A percentile compares a stretch with the other conserved stretches of the same genome.
Conservation (phyloP, 1,140 invertebrate genomes). For the Druon quercuslanigerum region DNA sequence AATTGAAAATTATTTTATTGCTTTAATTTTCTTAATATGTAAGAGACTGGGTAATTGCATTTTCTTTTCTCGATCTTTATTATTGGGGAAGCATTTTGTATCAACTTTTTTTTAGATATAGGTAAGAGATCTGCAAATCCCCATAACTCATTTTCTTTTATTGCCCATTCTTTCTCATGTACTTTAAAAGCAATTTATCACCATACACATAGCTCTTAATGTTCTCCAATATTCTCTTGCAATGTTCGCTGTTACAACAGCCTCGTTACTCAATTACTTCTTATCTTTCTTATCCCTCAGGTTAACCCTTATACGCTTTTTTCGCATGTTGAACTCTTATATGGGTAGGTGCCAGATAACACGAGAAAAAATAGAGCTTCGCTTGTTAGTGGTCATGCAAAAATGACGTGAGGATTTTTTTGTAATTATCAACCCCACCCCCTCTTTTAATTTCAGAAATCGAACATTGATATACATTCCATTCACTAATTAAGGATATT, state of each 20-base stretch:
- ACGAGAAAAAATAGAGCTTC: neutral
- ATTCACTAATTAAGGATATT: too few species aligned
- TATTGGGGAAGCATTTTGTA: neutral
- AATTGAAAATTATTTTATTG: too few species aligned
- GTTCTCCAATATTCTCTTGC: neutral
- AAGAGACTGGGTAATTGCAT: too few species aligned
- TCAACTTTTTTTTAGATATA: neutral
- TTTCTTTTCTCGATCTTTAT: too few species aligned
- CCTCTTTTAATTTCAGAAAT: too few species aligned
- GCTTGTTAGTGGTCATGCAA: too few species aligned
- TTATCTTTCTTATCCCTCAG: conserved; percentile 22
- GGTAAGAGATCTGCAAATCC: neutral
- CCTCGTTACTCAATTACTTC: conserved; percentile 30
- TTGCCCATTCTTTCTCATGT: conserved; percentile 8
- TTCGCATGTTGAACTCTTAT: conserved; percentile 13
- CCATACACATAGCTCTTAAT: neutral
- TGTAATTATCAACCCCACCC: too few species aligned
- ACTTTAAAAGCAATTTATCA: conserved; percentile 5
- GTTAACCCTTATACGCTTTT: conserved; percentile 12
- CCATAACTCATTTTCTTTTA: neutral
- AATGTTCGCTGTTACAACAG: conserved; percentile 2
- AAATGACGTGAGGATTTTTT: too few species aligned
- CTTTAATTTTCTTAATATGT: too few species aligned
- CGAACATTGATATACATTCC: too few species aligned
- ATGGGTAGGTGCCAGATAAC: neutral